Evolutionary conservation across 2,888 invertebrate genomes (phyloP), one percentile per base, ranked within the genome.

Genomic region (Lycia hirtaria): DNA sequence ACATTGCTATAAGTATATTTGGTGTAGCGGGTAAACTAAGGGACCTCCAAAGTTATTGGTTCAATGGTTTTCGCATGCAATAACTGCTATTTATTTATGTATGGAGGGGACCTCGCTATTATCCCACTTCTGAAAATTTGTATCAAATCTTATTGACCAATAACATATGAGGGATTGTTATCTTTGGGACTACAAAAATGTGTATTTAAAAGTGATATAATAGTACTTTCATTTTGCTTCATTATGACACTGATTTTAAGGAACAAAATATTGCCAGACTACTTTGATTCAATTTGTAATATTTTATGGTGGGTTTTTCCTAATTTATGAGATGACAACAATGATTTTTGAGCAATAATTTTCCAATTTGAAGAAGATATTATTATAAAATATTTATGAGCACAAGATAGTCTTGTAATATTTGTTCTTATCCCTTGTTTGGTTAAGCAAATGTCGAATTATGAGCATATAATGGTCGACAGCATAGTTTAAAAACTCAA

Each of bases 1-100:
- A 68, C 71, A 61, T 66, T 70, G 68, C 69, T 71, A 67, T 74
- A 28, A 60, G 41, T 81, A 74, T 82, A 76, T 76, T 74, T 83
- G 89, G 89, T 88, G 88, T 90, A 90, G 89, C 70, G 89, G 89
- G 88, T 80, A 78, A 15, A 74, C 69, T 76, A 69, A 76, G 82
- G 83, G 81, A 79, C 78, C 75, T 73, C 70, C 76, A 78, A 72
- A 69, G 75, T 75, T 76, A 75, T 79, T 76, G 76, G 75, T 56
- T 48, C 68, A 73, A 68, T 67, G 69, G 64, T 66, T 71, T 69
- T 81, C 73, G 75, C 80, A 85, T 78, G 79, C 57, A 33, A 15
- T 47, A 48, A 37, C 48, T 45, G 40, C 19, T 20, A 24, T 45
- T 50, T 12, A 40, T 40, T 24, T 40, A 20, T 47, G 28, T 19